These are phyloP conservation scores for Arothron firmamentum DNA, from an alignment of 2,113 vertebrate species.

Conservation along the genomic window DNA sequence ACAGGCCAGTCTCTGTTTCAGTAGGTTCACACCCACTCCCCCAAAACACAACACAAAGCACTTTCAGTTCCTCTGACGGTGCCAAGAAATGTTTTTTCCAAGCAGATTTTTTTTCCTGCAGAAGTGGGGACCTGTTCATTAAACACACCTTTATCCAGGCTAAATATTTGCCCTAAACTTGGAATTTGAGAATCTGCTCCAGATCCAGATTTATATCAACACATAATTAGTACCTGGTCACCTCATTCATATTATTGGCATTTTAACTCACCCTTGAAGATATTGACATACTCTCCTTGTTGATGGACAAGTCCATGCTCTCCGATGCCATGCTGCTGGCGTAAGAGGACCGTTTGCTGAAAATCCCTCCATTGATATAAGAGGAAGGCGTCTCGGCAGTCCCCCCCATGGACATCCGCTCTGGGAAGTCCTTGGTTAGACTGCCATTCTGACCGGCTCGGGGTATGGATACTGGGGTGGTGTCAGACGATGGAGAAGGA, in stretches of 20 bases:
- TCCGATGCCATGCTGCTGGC: constrained; percentile 78
- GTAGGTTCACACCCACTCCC: constrained; percentile 47
- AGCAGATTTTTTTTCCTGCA: constrained; percentile 37
- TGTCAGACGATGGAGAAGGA: constrained; percentile 8
- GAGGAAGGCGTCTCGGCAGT: constrained; percentile 42
- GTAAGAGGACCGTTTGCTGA: constrained; percentile 79
- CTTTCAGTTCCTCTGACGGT: constrained; percentile 51
- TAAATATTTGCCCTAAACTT: background rate
- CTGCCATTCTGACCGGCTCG: constrained; percentile 9
- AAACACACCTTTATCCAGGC: background rate
- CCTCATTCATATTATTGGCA: background rate
- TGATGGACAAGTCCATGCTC: constrained; percentile 81
- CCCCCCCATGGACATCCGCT: constrained; percentile 21
- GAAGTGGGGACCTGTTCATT: constrained; percentile 2
- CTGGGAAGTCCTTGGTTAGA: background rate
- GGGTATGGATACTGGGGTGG: background rate
- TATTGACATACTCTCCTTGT: constrained; percentile 78
- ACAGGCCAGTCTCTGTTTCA: constrained; percentile 56
- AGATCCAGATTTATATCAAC: background rate
- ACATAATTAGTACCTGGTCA: background rate
- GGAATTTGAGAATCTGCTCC: too few relatives aligned
- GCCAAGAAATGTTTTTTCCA: constrained; percentile 52
- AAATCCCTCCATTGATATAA: constrained; percentile 33
- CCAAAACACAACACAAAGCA: constrained; percentile 56
- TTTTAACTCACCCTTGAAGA: constrained; percentile 78